Conservation (phyloP, 2,797 vertebrate species). For the Sebastes cheni region DNA sequence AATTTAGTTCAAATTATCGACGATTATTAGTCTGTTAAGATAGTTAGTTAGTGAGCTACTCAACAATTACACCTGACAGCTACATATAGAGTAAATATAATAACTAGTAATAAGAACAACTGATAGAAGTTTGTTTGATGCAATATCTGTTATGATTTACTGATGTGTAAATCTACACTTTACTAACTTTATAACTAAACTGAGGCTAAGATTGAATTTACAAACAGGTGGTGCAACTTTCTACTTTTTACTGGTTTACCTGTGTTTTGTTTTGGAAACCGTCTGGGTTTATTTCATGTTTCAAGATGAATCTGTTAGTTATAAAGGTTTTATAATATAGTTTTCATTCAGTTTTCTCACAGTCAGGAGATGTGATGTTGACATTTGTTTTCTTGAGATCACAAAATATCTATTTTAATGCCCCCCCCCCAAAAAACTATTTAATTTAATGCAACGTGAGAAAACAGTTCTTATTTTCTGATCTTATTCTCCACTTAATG, state of each 20-base stretch:
- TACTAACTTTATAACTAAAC: not conserved
- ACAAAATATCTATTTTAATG: not conserved
- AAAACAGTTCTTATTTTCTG: not conserved
- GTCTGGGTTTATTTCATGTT: not conserved
- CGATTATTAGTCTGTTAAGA: not conserved
- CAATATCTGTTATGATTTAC: not conserved
- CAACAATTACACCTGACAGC: not conserved
- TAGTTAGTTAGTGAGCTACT: not conserved
- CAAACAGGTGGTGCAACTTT: not conserved
- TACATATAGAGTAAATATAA: not conserved
- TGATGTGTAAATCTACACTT: too few relatives aligned
- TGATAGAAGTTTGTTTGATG: not conserved
- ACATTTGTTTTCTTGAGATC: not conserved
- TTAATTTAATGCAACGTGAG: not conserved
- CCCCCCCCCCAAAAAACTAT: not conserved
- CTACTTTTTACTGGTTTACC: not conserved
- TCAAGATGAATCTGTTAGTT: not conserved
- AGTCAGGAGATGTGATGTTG: not conserved
- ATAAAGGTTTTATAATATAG: not conserved
- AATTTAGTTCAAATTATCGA: too few relatives aligned
- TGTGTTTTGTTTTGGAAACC: not conserved
- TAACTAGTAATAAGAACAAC: not conserved
- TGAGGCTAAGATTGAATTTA: not conserved
- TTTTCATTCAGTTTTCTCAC: not conserved
- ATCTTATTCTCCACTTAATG: not conserved